These are phyloP conservation scores for Antrozous pallidus DNA, from an alignment of 2,797 vertebrate genomes.

Conservation along the genomic window DNA sequence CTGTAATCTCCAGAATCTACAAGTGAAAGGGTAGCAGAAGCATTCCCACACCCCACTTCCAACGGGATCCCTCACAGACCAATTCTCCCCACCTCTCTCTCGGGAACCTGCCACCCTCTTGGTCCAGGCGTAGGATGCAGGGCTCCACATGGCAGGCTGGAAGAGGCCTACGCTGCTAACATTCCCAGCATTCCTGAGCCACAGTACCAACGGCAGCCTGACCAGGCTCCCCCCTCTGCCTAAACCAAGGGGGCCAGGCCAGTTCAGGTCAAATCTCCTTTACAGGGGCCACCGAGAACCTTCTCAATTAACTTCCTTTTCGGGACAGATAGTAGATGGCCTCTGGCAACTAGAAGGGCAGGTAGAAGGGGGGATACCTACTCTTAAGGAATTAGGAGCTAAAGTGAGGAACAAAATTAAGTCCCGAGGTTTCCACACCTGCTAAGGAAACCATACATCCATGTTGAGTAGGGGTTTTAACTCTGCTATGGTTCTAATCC, in stretches of 20 bases:
- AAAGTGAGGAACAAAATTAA: background rate
- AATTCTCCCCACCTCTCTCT: background rate
- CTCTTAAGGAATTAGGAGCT: background rate
- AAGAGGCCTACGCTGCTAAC: conserved; percentile 48
- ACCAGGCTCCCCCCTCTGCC: conserved; percentile 45
- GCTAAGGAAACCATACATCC: background rate
- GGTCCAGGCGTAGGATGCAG: conserved; percentile 21
- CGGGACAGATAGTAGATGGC: background rate
- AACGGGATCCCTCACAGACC: background rate
- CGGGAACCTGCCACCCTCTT: conserved; percentile 56
- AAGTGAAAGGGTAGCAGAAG: background rate
- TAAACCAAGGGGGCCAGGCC: conserved; percentile 6
- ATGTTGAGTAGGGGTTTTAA: background rate
- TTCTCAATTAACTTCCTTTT: background rate
- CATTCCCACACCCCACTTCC: background rate
- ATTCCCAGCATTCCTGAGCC: conserved; percentile 75
- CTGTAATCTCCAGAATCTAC: background rate
- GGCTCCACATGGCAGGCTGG: conserved; percentile 47
- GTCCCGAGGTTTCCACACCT: background rate
- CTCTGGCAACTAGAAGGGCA: background rate
- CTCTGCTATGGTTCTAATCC: background rate
- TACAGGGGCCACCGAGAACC: background rate
- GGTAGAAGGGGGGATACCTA: background rate
- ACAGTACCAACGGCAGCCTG: conserved; percentile 39
- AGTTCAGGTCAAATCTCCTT: conserved; percentile 13